Conservation (phyloP, 2,888 invertebrate genomes). For the Melanostoma mellinum region DNA sequence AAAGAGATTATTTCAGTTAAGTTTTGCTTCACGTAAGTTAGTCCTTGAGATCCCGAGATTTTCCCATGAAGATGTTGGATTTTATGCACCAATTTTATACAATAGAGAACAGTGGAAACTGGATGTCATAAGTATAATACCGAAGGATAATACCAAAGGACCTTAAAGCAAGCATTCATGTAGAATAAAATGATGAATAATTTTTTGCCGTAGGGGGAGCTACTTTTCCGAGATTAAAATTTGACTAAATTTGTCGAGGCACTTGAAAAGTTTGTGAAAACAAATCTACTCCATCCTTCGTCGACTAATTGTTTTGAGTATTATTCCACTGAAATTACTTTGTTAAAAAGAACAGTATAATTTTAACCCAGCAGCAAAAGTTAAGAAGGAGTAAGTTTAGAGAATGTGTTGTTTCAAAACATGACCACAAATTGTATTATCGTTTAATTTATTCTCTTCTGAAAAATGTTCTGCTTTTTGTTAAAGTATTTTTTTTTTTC, state of each 20-base stretch:
- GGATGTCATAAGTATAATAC: slow-evolving; percentile 44
- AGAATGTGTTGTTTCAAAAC: no score
- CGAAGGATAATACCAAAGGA: slow-evolving; percentile 14
- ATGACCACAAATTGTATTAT: no score
- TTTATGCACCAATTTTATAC: slow-evolving; percentile 58
- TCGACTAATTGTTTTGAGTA: neutral
- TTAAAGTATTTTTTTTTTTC: no score
- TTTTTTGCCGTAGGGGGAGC: neutral
- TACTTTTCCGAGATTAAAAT: neutral
- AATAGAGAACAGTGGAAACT: slow-evolving; percentile 4
- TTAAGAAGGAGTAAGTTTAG: no score
- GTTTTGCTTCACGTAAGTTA: slow-evolving; percentile 52
- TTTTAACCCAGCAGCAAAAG: neutral
- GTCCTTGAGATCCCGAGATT: slow-evolving; percentile 56
- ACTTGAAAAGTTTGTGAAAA: slow-evolving; percentile 4
- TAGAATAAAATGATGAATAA: neutral
- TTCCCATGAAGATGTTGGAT: slow-evolving; percentile 48
- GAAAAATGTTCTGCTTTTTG: no score
- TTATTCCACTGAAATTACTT: neutral
- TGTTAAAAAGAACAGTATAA: neutral
- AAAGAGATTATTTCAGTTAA: slow-evolving; percentile 44
- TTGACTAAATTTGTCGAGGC: slow-evolving; percentile 1
- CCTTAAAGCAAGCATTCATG: neutral
- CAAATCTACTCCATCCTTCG: neutral
- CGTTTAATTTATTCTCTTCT: no score